Percentiles rank a stretch among this genome's conserved stretches.
Conservation (phyloP, 37 sponge, comb jelly and placozoan genomes). For the Eunapius fragilis region DNA sequence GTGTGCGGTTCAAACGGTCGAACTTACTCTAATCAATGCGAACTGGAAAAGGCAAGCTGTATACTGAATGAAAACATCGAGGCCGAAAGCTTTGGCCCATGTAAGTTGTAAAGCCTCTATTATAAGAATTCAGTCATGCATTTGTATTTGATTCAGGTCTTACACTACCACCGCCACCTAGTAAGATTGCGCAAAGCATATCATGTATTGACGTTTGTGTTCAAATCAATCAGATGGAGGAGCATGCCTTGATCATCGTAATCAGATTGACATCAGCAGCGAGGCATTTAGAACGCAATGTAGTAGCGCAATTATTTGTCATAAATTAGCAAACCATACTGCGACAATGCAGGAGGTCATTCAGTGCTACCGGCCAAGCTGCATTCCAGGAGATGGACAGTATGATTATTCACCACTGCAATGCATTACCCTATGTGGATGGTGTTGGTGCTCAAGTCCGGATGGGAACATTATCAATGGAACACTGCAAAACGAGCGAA, state of each 20-base stretch:
- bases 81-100: constrained; percentile 13
- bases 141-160: neutral
- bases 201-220: neutral
- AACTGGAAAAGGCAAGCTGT: constrained; percentile 31
- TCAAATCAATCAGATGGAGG: neutral
- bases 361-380: constrained; percentile 29
- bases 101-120: constrained; percentile 2
- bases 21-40: constrained; percentile 44
- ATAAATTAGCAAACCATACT: neutral
- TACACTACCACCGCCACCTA: constrained; percentile 7
- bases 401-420: neutral
- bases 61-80: neutral
- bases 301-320: neutral
- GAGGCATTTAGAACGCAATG: neutral
- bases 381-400: constrained; percentile 3
- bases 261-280: neutral
- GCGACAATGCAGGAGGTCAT: neutral
- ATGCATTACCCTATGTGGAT: neutral
- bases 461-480: constrained; percentile 12
- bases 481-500: constrained; percentile 1
- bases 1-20: constrained; percentile 39
- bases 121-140: neutral
- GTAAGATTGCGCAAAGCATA: neutral
- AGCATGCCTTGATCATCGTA: neutral
- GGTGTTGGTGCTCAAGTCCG: constrained; percentile 62